phyloP scores from a whole-genome alignment of 2,888 invertebrate genomes.

The Euclidia mi region DNA sequence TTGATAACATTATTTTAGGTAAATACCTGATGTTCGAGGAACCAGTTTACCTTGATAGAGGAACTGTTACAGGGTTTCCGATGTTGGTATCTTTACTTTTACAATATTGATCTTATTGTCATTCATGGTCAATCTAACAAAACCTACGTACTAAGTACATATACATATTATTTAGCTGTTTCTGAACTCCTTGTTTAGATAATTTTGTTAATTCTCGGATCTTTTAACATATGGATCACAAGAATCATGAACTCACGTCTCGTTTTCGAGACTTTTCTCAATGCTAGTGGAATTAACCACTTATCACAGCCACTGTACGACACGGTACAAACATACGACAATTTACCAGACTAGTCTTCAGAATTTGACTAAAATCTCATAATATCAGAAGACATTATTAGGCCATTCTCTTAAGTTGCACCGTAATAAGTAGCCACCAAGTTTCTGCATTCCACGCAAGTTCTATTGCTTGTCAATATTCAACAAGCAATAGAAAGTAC shows the following conservation, averaged over 20 bases:
- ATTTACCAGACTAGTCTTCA: constrained; percentile 35
- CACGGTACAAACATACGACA: constrained; percentile 65
- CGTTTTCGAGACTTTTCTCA: constrained; percentile 49
- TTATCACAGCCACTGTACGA: constrained; percentile 84
- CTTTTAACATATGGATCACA: constrained; percentile 78
- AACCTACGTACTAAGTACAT: constrained; percentile 26
- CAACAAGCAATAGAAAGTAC: too few species aligned
- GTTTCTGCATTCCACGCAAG: too few species aligned
- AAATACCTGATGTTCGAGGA: too few species aligned
- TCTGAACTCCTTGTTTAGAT: neutral
- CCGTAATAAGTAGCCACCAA: too few species aligned
- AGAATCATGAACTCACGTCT: constrained; percentile 50
- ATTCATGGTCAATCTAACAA: constrained; percentile 16
- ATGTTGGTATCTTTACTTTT: neutral
- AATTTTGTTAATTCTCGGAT: constrained; percentile 52
- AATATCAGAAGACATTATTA: constrained; percentile 27
- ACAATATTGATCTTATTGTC: neutral
- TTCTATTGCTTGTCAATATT: too few species aligned
- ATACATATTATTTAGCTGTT: neutral
- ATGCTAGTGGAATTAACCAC: constrained; percentile 50
- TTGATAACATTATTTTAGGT: too few species aligned
- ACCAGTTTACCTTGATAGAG: too few species aligned
- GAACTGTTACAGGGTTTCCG: too few species aligned
- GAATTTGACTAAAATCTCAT: constrained; percentile 29
- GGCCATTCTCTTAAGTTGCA: constrained; percentile 4